Conservation (phyloP, 2,797 vertebrate species). For the Peromyscus nudipes region DNA sequence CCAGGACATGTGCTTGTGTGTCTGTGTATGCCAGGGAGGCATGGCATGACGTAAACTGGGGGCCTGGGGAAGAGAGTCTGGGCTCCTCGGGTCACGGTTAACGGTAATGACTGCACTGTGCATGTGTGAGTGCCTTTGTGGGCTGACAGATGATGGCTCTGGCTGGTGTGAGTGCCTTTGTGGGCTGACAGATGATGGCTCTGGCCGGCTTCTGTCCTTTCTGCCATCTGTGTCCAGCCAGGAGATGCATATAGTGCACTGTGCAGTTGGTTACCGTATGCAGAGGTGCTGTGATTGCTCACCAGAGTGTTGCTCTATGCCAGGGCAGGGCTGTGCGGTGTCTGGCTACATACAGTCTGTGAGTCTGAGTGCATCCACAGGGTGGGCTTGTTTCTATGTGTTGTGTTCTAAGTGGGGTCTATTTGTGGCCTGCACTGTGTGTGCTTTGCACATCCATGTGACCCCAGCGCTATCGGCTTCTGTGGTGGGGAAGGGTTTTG, state of each 20-base stretch:
- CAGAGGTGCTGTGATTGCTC: rapidly evolving
- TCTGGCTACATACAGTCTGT: not conserved
- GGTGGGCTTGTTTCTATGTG: not conserved
- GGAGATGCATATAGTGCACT: rapidly evolving
- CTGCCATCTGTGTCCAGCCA: not conserved
- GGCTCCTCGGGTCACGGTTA: not conserved
- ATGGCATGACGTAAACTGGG: rapidly evolving
- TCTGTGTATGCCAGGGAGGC: not conserved
- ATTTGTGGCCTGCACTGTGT: not conserved
- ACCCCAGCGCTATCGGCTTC: not conserved
- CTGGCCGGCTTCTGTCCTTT: not conserved
- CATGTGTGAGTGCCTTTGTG: not conserved
- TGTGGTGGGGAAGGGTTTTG: not conserved
- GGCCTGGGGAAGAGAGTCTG: not conserved
- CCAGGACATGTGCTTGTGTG: not conserved
- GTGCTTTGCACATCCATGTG: not conserved
- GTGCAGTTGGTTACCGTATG: not conserved
- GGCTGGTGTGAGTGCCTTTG: no score
- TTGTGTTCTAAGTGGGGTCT: no score
- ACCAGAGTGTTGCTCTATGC: rapidly evolving
- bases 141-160: not conserved
- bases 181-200: no score
- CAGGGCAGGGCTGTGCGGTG: not conserved
- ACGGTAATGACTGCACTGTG: no score
- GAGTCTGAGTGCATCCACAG: rapidly evolving